Conservation (phyloP, 2,797 vertebrate genomes). For the Schizopygopsis pylzovi region DNA sequence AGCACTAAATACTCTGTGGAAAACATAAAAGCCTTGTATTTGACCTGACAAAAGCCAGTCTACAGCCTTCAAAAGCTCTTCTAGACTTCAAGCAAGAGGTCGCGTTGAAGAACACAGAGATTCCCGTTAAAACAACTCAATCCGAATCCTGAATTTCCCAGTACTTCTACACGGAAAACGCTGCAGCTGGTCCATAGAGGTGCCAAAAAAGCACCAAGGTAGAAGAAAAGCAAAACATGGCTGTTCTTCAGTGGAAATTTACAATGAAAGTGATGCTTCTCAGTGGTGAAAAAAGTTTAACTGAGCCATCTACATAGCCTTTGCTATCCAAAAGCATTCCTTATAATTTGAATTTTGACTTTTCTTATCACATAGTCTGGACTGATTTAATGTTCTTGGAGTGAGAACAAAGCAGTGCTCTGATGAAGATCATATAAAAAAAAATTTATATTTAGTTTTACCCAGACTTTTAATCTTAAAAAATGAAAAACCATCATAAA, state of each 20-base stretch:
- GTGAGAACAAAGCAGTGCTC: not conserved
- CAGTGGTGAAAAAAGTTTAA: not conserved
- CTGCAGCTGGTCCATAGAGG: not conserved
- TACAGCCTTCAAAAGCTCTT: conserved; percentile 26
- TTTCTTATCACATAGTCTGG: conserved; percentile 33
- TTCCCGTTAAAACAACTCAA: conserved; percentile 31
- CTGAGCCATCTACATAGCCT: not conserved
- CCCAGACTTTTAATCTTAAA: not conserved
- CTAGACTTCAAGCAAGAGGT: conserved; percentile 19
- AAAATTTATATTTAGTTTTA: not conserved
- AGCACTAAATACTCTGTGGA: conserved; percentile 70
- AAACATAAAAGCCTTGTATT: conserved; percentile 68
- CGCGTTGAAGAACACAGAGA: not conserved
- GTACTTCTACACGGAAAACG: conserved; percentile 21
- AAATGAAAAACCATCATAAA: not conserved
- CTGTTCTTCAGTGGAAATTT: conserved; percentile 7
- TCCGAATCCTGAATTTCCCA: conserved; percentile 26
- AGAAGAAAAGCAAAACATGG: conserved; percentile 13
- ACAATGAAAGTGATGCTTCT: not conserved
- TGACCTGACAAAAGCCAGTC: conserved; percentile 68
- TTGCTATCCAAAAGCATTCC: not conserved
- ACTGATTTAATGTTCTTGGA: not conserved
- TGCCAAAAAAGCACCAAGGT: conserved; percentile 27
- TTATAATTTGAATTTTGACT: not conserved
- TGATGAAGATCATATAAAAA: not conserved